Base-by-base conservation (phyloP, 2,113 vertebrate genomes). In the Pholis gunnellus region DNA sequence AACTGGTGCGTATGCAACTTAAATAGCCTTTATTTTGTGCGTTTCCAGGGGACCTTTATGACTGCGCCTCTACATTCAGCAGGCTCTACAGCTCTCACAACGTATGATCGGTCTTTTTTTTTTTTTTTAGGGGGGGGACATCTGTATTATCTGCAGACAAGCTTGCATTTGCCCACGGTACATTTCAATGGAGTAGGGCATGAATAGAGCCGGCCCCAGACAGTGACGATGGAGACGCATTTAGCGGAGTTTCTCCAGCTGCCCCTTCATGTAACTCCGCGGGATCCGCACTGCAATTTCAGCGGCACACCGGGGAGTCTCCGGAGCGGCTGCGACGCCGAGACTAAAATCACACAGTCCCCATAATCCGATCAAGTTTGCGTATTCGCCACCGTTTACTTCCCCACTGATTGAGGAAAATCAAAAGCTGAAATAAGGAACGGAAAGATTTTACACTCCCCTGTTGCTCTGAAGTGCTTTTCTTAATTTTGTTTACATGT, bases 271-370 rank as follows among this genome's bases (percentile, higher is more conserved):
- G 88, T 83, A 85, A 70, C 91, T 87, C 91, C 66, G 86, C 89
- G 88, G 86, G 88, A 81, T 92, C 54, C 84, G 91, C 88, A 71
- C 91, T 67, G 87, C 91, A 54, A 84, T 89, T 90, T 75, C 78
- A 88, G 87, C 82, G 36, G 88, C 92, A 42, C 94, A 11, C 84
- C 68, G 83, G 88, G 89, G 91, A 71, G 91, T 88, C 94, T 69
- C 14, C 82, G 57, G 17, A 75, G 69, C 22, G 78, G 75, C 86
- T 79, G 75, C 77, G 87, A 73, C 85, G 69, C 84, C 79, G 77
- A 81, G 72, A 48, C 77, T 40, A 34, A 44, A 75, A 78, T 29
- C 89, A 75, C 81, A 79, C 81, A 79, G 75, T 4, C 52, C 25
- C 18, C 25, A 17, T 85, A 89, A 91, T 88, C 87, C 75, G 6